Conservation (phyloP, 2,113 vertebrate species). For the Chlamydotis undulata region DNA sequence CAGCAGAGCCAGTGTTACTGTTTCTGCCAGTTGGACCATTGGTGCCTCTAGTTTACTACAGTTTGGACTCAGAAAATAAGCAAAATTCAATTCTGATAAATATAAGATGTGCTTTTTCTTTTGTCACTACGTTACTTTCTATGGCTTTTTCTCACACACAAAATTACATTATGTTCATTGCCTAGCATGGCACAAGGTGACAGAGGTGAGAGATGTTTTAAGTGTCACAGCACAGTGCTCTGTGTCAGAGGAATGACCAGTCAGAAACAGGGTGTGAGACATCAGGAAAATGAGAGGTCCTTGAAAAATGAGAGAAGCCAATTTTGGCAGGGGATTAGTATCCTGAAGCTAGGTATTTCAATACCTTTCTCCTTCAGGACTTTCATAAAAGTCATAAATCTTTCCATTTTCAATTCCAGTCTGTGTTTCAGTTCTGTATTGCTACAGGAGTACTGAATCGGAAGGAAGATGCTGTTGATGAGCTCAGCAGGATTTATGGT, state of each 20-base stretch:
- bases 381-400: not conserved
- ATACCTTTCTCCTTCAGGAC: not conserved
- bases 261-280: not conserved
- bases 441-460: not conserved
- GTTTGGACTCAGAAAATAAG: not conserved
- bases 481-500: not conserved
- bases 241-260: not conserved
- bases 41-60: not conserved
- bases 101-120: not conserved
- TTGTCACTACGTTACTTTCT: not conserved
- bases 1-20: not conserved
- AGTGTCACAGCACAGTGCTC: not conserved
- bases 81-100: not conserved
- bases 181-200: not conserved
- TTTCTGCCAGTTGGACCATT: not conserved
- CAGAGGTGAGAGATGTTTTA: not conserved
- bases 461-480: constrained; percentile 17
- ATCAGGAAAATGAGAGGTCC: not conserved
- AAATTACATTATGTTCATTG: not conserved
- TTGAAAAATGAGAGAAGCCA: not conserved
- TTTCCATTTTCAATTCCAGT: not conserved
- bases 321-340: not conserved
- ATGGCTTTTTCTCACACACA: not conserved
- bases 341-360: not conserved
- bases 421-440: not conserved